These are phyloP conservation scores for Epistrophe grossulariae DNA, from an alignment of 2,888 invertebrate genomes.

Conservation along the genomic window DNA sequence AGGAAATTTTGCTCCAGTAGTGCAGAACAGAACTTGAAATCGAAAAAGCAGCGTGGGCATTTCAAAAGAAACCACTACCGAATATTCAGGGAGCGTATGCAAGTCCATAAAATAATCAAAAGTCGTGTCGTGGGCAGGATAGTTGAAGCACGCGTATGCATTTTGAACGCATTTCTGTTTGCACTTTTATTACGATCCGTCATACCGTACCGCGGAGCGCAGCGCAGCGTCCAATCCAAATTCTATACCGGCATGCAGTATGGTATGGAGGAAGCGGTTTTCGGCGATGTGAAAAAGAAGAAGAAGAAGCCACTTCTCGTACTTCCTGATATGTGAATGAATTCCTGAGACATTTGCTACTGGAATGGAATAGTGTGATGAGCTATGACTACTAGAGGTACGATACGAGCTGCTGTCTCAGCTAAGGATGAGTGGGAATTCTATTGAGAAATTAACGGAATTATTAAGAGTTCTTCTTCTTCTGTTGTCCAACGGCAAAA, in stretches of 20 bases:
- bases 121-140: constrained; percentile 47
- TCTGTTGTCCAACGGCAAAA: constrained; percentile 40
- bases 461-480: constrained; percentile 66
- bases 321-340: constrained; percentile 74
- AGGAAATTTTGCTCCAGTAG: constrained; percentile 50
- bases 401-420: constrained; percentile 14
- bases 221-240: not conserved
- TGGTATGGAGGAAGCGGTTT: constrained; percentile 18
- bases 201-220: not conserved
- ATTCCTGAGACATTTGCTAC: constrained; percentile 58
- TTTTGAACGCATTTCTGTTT: constrained; percentile 61
- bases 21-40: constrained; percentile 21
- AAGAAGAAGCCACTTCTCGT: constrained; percentile 38
- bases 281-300: constrained; percentile 25
- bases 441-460: constrained; percentile 71
- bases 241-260: not conserved
- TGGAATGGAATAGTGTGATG: constrained; percentile 26
- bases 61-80: constrained; percentile 61
- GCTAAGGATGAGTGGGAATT: constrained; percentile 53
- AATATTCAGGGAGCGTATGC: constrained; percentile 66
- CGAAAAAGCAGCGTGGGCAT: constrained; percentile 55
- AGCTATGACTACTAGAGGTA: constrained; percentile 8
- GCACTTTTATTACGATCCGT: constrained; percentile 34
- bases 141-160: constrained; percentile 48
- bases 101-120: constrained; percentile 36